phyloP scores from a whole-genome alignment of 2,113 vertebrate species.

The Connochaetes taurinus region DNA sequence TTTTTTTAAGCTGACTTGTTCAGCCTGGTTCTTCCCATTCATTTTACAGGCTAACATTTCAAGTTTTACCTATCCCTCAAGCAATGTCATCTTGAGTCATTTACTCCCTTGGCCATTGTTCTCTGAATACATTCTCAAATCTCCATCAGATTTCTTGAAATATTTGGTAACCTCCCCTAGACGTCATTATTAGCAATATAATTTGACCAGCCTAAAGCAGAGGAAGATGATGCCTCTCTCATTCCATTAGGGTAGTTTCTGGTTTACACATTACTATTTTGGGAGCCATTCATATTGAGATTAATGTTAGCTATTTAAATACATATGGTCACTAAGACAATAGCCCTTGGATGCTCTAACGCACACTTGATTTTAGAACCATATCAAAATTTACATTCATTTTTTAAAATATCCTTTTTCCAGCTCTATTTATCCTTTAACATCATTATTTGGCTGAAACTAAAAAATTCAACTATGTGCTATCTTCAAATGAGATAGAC shows the following conservation, averaged over 20 bases:
- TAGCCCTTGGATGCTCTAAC: not conserved
- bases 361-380: not conserved
- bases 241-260: not conserved
- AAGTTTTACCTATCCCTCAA: not conserved
- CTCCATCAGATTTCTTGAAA: not conserved
- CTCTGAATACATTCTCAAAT: slow-evolving; percentile 8
- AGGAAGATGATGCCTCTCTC: not conserved
- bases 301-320: not conserved
- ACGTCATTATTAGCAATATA: not conserved
- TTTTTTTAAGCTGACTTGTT: not conserved
- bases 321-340: not conserved
- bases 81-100: not conserved
- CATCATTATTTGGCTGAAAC: not conserved
- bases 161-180: not conserved
- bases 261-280: not conserved
- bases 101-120: not conserved
- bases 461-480: not conserved
- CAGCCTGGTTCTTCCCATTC: not conserved
- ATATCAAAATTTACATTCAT: not conserved
- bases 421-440: not conserved
- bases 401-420: not conserved
- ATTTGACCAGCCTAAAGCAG: not conserved
- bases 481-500: not conserved
- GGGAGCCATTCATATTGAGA: not conserved
- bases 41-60: not conserved